phyloP scores from a whole-genome alignment of 2,888 invertebrate genomes.

The Stratiomys singularior region DNA sequence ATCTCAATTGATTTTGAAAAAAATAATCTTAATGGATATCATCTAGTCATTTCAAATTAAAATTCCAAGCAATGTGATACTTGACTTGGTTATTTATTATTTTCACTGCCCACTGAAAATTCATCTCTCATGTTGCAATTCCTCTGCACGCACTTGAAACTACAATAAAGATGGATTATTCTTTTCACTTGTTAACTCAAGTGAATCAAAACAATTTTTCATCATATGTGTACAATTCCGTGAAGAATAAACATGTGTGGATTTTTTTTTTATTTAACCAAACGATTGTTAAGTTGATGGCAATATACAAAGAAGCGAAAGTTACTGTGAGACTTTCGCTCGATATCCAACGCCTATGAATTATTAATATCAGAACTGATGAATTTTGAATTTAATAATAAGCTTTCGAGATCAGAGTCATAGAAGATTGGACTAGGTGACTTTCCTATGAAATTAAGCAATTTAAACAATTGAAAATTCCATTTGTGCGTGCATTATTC shows the following conservation, averaged over 20 bases:
- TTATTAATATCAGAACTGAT: not conserved
- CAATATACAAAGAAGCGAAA: constrained; percentile 21
- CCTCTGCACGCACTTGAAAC: constrained; percentile 11
- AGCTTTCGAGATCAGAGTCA: too few relatives aligned
- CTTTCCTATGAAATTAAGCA: too few relatives aligned
- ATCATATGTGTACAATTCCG: not conserved
- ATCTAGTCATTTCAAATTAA: too few relatives aligned
- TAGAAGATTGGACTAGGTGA: too few relatives aligned
- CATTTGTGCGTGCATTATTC: too few relatives aligned
- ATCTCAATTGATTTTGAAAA: too few relatives aligned
- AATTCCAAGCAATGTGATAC: too few relatives aligned
- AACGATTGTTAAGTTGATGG: not conserved
- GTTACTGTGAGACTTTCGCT: constrained; percentile 24
- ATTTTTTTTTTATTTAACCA: not conserved
- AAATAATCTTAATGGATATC: too few relatives aligned
- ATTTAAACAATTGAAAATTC: too few relatives aligned
- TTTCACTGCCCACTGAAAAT: not conserved
- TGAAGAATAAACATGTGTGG: not conserved
- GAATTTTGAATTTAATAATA: not conserved
- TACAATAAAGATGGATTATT: constrained; percentile 10
- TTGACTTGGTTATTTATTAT: not conserved
- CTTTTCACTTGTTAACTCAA: not conserved
- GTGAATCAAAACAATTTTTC: not conserved
- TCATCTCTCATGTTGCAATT: not conserved
- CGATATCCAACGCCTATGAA: not conserved